phyloP scores from a whole-genome alignment of 1,140 invertebrate genomes.

The Lamellibrachia luymesi region DNA sequence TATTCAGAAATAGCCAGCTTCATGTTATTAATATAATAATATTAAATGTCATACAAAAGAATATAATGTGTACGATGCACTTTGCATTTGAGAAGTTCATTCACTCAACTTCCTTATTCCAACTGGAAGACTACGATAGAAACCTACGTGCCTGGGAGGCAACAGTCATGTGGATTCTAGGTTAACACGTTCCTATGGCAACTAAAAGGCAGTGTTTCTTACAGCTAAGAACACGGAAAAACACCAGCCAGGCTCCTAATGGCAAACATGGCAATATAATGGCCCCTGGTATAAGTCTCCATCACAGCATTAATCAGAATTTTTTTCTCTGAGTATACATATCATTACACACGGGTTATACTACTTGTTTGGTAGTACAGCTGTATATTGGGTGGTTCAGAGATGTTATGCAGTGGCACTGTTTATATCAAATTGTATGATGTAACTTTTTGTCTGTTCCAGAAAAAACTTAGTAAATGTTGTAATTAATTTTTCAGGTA shows the following conservation, averaged over 20 bases:
- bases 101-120: background rate
- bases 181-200: no score
- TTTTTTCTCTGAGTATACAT: background rate
- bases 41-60: background rate
- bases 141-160: background rate
- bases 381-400: background rate
- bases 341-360: background rate
- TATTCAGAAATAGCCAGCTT: no score
- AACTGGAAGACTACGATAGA: background rate
- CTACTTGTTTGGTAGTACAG: background rate
- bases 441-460: background rate
- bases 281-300: no score
- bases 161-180: background rate
- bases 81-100: background rate
- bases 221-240: no score
- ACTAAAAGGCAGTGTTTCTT: no score
- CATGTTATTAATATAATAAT: background rate
- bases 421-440: background rate
- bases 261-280: no score
- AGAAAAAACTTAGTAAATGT: no score
- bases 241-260: no score
- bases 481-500: background rate
- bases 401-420: background rate
- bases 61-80: no score
- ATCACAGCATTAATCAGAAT: background rate